A percentile compares a stretch with the other conserved stretches of the same genome.
These are phyloP conservation scores for Tringa solitaria DNA, from an alignment of 2,113 vertebrate genomes.

Conservation along the genomic window DNA sequence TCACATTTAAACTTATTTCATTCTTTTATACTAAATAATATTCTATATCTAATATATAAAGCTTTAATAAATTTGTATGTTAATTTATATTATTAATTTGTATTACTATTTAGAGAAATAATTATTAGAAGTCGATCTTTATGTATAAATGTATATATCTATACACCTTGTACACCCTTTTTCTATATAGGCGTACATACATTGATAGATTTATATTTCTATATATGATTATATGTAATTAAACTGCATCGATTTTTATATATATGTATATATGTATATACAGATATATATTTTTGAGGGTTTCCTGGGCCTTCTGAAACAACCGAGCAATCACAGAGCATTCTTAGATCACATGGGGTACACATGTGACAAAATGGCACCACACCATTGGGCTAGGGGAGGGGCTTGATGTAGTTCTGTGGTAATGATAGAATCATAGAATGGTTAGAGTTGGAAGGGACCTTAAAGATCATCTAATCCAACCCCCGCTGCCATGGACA, in stretches of 20 bases:
- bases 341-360: not conserved
- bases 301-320: not conserved
- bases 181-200: not conserved
- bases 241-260: not conserved
- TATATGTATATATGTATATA: not conserved
- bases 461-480: not conserved
- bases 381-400: not conserved
- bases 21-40: not conserved
- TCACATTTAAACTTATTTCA: not conserved
- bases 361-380: not conserved
- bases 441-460: not conserved
- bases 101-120: not conserved
- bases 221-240: not conserved
- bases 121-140: not conserved
- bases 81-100: not conserved
- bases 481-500: not conserved
- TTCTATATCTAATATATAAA: not conserved
- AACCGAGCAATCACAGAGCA: fast-evolving
- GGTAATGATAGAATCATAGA: not conserved
- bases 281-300: not conserved
- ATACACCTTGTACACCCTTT: not conserved
- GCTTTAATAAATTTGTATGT: fast-evolving
- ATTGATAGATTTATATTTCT: not conserved
- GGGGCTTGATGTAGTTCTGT: not conserved
- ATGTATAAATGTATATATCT: not conserved